Base-by-base conservation (phyloP, 2,797 vertebrate genomes). In the Gymnothorax javanicus region DNA sequence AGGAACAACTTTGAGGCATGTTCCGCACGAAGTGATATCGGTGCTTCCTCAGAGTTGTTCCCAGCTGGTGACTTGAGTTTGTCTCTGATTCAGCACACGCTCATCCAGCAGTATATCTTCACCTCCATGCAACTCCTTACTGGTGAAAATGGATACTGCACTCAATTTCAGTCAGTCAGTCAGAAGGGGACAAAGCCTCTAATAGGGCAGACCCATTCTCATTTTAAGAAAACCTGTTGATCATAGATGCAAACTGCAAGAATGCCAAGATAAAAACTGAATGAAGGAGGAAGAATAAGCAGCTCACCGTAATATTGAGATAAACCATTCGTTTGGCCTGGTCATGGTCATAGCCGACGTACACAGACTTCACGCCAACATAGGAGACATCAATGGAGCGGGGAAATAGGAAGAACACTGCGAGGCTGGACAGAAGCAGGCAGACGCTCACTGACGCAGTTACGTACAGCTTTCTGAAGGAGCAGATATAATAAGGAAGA, bases 331-430 rank as follows among this genome's bases (percentile, higher is more conserved):
- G 94, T 79, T 95, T 97, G 20, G 91, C 88, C 88, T 90, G 88
- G 90, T 99, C 97, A 0, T 90, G 88, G 90, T 99, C 97, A 0
- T 99, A 99, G 88, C 92, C 95, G 90, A 99, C 98, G 8, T 97
- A 98, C 0, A 97, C 97, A 0, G 98, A 98, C 93, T 99, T 99
- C 88, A 99, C 96, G 3, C 98, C 98, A 84, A 98, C 95, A 7
- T 99, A 99, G 90, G 97, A 95, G 87, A 99, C 97, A 0, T 99
- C 97, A 0, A 99, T 97, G 12, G 98, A 97, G 83, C 98, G 98
- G 85, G 98, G 98, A 93, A 99, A 99, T 5, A 99, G 93, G 92
- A 99, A 99, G 94, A 99, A 99, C 0, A 99, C 97, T 2, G 98
- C 98, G 93, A 99, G 93, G n/a, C 97, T 95, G 4, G 97, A 99